Conservation (phyloP, 1,140 invertebrate species). For the Pseudomyrmex cubaensis region DNA sequence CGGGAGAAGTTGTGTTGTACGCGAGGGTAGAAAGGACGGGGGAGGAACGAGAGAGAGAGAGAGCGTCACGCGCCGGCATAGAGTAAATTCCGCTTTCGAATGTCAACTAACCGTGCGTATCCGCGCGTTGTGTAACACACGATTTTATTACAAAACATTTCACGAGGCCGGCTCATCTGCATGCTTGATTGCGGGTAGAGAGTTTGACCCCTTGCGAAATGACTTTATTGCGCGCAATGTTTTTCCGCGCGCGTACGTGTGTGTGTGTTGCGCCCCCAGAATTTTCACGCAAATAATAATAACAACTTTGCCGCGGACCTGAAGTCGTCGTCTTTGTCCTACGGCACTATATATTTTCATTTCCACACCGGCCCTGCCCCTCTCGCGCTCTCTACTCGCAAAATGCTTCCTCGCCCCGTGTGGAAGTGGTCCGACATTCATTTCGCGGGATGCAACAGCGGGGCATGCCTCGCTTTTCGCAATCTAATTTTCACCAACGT, state of each 20-base stretch:
- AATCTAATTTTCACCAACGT: slow-evolving; percentile 76
- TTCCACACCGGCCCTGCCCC: neutral
- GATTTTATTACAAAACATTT: slow-evolving; percentile 44
- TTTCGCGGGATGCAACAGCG: slow-evolving; percentile 62
- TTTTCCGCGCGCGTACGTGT: neutral
- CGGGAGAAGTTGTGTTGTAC: too few species aligned
- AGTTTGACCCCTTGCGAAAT: neutral
- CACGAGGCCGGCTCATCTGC: neutral
- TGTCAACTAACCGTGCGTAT: slow-evolving; percentile 12
- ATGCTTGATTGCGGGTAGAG: neutral
- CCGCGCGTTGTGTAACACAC: neutral
- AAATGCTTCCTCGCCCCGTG: slow-evolving; percentile 6
- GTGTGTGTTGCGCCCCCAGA: neutral
- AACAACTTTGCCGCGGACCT: neutral
- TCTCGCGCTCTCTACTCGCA: neutral
- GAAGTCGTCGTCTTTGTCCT: slow-evolving; percentile 44
- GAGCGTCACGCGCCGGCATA: too few species aligned
- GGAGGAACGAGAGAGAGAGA: too few species aligned
- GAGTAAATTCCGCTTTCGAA: neutral
- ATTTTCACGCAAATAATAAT: neutral
- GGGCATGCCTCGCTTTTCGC: slow-evolving; percentile 66
- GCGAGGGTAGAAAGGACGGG: too few species aligned
- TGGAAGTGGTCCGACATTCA: slow-evolving; percentile 67
- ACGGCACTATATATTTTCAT: slow-evolving; percentile 35
- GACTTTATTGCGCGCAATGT: slow-evolving; percentile 31